phyloP scores from a whole-genome alignment of 2,113 vertebrate genomes.

The Pleuronectes platessa region DNA sequence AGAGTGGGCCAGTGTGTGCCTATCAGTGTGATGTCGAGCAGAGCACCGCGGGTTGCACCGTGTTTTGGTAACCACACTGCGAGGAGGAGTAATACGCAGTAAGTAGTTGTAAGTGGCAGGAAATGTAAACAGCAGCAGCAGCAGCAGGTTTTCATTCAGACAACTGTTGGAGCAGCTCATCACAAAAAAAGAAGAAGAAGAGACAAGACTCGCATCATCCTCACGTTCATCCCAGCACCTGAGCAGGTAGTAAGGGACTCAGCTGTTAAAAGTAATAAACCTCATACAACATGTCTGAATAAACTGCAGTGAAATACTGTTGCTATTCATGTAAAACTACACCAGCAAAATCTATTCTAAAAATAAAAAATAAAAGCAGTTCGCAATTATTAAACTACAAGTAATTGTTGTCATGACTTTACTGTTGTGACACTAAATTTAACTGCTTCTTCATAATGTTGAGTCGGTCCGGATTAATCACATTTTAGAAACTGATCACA shows the following conservation, averaged over 20 bases:
- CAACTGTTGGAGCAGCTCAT: constrained; percentile 20
- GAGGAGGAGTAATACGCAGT: constrained; percentile 59
- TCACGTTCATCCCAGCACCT: neutral
- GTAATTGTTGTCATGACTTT: too few species aligned
- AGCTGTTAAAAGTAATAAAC: neutral
- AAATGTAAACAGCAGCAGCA: constrained; percentile 63
- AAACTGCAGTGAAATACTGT: neutral
- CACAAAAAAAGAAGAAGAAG: neutral
- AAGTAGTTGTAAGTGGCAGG: constrained; percentile 69
- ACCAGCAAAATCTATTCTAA: too few species aligned
- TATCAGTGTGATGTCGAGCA: constrained; percentile 62
- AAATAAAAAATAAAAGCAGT: too few species aligned
- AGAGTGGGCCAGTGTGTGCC: constrained; percentile 44
- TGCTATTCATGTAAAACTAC: too few species aligned
- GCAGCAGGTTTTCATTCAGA: constrained; percentile 54
- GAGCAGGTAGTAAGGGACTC: neutral
- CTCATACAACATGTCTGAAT: neutral
- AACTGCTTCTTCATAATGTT: too few species aligned
- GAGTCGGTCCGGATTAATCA: too few species aligned
- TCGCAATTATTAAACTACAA: too few species aligned
- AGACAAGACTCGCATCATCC: neutral
- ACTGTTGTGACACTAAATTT: too few species aligned
- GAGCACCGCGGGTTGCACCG: constrained; percentile 42
- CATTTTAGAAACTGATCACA: too few species aligned
- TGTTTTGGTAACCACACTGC: constrained; percentile 69